phyloP scores from a whole-genome alignment of 2,797 vertebrate species.

The Molothrus aeneus region DNA sequence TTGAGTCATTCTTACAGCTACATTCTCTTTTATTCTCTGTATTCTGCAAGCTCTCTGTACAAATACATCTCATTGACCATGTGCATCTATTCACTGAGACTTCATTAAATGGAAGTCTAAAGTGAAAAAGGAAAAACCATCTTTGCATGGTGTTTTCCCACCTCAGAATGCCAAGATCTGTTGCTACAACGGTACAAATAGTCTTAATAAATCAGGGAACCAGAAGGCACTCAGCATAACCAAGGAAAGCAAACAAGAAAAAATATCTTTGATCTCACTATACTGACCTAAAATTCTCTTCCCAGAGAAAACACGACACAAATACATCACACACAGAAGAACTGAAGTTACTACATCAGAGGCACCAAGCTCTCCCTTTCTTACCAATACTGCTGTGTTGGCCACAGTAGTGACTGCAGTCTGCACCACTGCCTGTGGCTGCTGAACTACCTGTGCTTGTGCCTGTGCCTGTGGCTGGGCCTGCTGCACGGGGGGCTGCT shows the following conservation, averaged over 20 bases:
- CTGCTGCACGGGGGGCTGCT: constrained; percentile 60
- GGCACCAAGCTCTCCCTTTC: constrained; percentile 51
- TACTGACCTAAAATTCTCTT: not conserved
- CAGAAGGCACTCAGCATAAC: not conserved
- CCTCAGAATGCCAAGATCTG: not conserved
- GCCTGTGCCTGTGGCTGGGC: constrained; percentile 75
- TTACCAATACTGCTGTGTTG: constrained; percentile 89
- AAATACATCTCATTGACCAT: not conserved
- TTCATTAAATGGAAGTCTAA: not conserved
- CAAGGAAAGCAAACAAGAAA: not conserved
- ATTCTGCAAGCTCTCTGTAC: not conserved
- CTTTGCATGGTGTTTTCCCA: not conserved
- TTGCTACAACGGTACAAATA: rapidly evolving
- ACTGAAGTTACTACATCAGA: constrained; percentile 18
- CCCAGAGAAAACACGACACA: not conserved
- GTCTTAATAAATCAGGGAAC: not conserved
- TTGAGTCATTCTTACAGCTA: not conserved
- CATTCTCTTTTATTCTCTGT: not conserved
- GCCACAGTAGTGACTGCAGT: constrained; percentile 82
- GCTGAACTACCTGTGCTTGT: constrained; percentile 78
- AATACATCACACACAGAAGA: constrained; percentile 2
- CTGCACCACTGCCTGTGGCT: constrained; percentile 79
- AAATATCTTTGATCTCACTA: not conserved
- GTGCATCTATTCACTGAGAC: not conserved
- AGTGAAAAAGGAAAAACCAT: not conserved